Base-by-base conservation (phyloP, 2,113 vertebrate genomes). In the Anhinga rufa region DNA sequence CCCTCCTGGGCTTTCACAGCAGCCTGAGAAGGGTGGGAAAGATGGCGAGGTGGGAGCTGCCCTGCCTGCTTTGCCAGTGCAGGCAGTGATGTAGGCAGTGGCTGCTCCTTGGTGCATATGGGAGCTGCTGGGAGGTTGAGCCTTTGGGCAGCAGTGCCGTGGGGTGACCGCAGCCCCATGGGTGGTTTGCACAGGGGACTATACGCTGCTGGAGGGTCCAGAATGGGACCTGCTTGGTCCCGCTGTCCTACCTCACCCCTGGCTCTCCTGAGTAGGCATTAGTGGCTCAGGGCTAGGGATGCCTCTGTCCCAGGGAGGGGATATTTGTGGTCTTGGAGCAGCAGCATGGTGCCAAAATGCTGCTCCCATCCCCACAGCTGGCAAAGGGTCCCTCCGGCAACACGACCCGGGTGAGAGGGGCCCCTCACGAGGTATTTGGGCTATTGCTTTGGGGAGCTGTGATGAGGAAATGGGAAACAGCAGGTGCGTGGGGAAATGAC, bases 241-340 rank as follows among this genome's bases (percentile, higher is more conserved):
- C 58, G 38, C 31, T 82, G 42, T 54, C 24, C 72, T 62, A 58
- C 44, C 44, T 70, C 12, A 4, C 9, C 20, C 20, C 22, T 17
- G 38, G 36, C 28, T 76, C 31, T 84, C 31, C 69, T 58, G 7
- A 54, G 32, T 49, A 69, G 15, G 38, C 6, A 2, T 10, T 8
- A 31, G 14, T 40, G 57, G 26, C 40, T 90, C 38, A n/a, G 61
- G 24, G 32, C 0, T 87, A 65, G 44, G 7, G 38, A 62, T 2
- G 5, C 52, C 12, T 51, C 32, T 91, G 26, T 52, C 62, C 25
- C 26, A 21, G 25, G 20, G 20, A 64, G 34, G 11, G 70, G 49
- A 74, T 1, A 4, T 66, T 64, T 68, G 16, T 0, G 1, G 25
- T 34, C 32, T 62, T 0, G 1, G 52, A 58, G 36, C 36, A 52